These are phyloP conservation scores for Drosophila nigritarsus DNA, from an alignment of 2,888 invertebrate species.

Conservation along the genomic window DNA sequence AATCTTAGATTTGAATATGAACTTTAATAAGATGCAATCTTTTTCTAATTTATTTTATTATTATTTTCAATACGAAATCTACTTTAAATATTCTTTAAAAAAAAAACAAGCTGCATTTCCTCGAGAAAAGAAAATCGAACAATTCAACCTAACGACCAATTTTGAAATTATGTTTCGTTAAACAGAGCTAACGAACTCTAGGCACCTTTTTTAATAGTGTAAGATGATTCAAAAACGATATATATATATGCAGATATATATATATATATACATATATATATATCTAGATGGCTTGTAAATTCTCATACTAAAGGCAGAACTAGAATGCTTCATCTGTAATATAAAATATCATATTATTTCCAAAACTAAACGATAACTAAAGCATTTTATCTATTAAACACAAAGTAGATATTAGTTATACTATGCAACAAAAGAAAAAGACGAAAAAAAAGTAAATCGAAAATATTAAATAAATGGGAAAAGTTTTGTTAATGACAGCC, in stretches of 20 bases:
- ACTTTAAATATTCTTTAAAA: background rate
- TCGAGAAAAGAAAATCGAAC: slow-evolving; percentile 29
- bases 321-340: slow-evolving; percentile 74
- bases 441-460: background rate
- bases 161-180: slow-evolving; percentile 60
- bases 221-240: slow-evolving; percentile 31
- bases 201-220: slow-evolving; percentile 42
- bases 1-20: background rate
- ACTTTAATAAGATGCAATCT: background rate
- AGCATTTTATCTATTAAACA: slow-evolving; percentile 69
- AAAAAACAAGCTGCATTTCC: slow-evolving; percentile 24
- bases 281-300: slow-evolving; percentile 72
- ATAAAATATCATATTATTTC: slow-evolving; percentile 67
- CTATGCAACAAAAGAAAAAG: background rate
- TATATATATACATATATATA: slow-evolving; percentile 35
- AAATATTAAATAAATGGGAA: slow-evolving; percentile 36
- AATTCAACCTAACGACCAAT: slow-evolving; percentile 78
- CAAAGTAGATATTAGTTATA: slow-evolving; percentile 49
- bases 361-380: slow-evolving; percentile 43
- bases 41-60: too few relatives aligned
- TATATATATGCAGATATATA: slow-evolving; percentile 34
- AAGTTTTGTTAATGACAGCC: slow-evolving; percentile 55
- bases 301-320: slow-evolving; percentile 63
- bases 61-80: background rate
- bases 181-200: slow-evolving; percentile 39